Base-by-base conservation (phyloP, 2,888 invertebrate species). In the Phlogophora meticulosa region DNA sequence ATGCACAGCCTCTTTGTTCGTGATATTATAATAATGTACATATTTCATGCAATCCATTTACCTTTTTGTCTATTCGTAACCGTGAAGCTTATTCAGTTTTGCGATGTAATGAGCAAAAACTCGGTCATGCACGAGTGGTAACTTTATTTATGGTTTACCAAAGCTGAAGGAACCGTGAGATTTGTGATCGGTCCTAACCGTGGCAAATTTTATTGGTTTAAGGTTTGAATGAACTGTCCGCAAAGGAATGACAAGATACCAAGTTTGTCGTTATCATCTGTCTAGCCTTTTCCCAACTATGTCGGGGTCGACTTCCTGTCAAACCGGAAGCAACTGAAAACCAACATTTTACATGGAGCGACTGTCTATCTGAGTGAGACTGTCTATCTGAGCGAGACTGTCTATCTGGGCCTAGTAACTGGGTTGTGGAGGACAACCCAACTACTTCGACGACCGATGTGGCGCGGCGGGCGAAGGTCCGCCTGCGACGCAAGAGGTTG, bases 31-130 rank as follows among this genome's bases (percentile, higher is more conserved):
- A 85, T 86, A 84, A 88, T 82, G 81, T 80, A 78, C 64, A 80
- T 79, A 80, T 84, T 86, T 81, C 82, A 84, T 85, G 73, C 76
- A 69, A 87, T 86, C 86, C 87, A 87, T 87, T 87, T 85, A 84
- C 75, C 87, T 90, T 87, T 90, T 89, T 83, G 71, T 68, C 75
- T 82, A 81, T 69, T 58, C 58, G 58, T 67, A 79, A 80, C 72
- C 78, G 83, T 82, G 69, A 80, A 77, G 77, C 76, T 85, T 80
- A 82, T 81, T 83, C 77, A 78, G 79, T 81, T 84, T 82, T 76
- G 79, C 78, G 74, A 76, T 79, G 74, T 87, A 87, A 90, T 88
- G 86, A 87, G 88, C 88, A 90, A 90, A 89, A 90, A 89, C 72
- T 85, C 71, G 71, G 83, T 85, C 85, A 85, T 79, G 82, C 81